A percentile compares a stretch with the other conserved stretches of the same genome.
phyloP scores from a whole-genome alignment of 2,113 vertebrate species.

The Alectura lathami region DNA sequence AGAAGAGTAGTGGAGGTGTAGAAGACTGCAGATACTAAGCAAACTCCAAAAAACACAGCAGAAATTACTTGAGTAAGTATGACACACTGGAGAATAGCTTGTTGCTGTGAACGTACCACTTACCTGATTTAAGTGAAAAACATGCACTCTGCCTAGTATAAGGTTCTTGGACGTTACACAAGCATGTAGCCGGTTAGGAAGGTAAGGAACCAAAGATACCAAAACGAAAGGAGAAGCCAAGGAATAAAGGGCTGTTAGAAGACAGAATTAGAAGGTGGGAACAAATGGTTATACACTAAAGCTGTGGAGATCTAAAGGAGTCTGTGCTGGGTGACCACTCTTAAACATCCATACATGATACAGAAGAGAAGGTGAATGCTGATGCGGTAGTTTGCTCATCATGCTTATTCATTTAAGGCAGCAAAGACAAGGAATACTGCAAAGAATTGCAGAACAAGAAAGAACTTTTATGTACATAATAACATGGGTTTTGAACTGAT shows the following conservation, averaged over 20 bases:
- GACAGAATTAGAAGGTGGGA: not conserved
- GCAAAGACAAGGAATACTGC: not conserved
- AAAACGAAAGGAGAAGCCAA: not conserved
- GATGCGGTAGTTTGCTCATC: not conserved
- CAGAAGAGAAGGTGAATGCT: not conserved
- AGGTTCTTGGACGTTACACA: not conserved
- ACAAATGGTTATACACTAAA: not conserved
- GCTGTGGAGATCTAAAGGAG: not conserved
- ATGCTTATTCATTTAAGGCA: not conserved
- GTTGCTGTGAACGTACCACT: not conserved
- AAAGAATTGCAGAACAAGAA: not conserved
- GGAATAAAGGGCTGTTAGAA: not conserved
- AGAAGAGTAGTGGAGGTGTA: not conserved
- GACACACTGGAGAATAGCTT: not conserved
- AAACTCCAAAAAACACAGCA: not conserved
- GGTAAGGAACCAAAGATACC: not conserved
- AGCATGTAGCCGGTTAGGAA: not conserved
- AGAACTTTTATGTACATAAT: not conserved
- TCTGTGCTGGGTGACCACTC: not conserved
- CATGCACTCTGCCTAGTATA: not conserved
- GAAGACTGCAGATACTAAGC: not conserved
- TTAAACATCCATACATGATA: not conserved
- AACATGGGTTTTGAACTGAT: not conserved
- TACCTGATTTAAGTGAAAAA: not conserved
- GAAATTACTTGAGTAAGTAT: not conserved